Base-by-base conservation (phyloP, 1,140 invertebrate species). In the Harlomillsia oculata region DNA sequence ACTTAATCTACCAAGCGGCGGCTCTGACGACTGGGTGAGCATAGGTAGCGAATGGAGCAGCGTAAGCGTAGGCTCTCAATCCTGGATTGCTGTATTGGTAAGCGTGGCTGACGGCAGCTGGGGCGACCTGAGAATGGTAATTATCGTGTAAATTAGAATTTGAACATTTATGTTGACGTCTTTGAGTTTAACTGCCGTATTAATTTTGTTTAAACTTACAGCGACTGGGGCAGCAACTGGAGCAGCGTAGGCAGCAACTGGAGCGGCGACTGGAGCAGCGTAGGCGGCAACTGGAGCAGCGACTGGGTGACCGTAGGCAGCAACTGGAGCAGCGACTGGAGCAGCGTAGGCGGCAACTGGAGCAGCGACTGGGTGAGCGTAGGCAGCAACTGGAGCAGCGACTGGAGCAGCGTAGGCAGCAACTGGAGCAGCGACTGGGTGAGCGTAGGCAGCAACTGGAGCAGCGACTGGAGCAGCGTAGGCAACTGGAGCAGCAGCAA, bases 401-500 rank as follows among this genome's bases (percentile, higher is more conserved):
- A 37, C 49, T 29, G 48, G 54, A 25, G 64, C 64, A 53, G 57
- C 57, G 32, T 8, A 29, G 52, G 53, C 55, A 16, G 53, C 23
- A 21, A 56, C 61, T 56, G 60, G 49, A 51, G 57, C 58, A 46
- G 65, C 56, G 29, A 51, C 53, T 25, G 41, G 43, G 48, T 58
- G 39, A 28, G 55, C 46, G 46, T 56, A 51, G 25, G 53, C 64
- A 26, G 50, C 48, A 43, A 66, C 59, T 30, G 60, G 25, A 6
- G 43, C 25, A 16, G 20, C 43, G 14, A 16, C 43, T 28, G 43
- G 43, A 4, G 43, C 28, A 39, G 60, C 46, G 16, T 20, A 13
- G 26, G 13, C 28, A 36, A 32, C 53, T n/a, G 21, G 40, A 23
- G 53, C 20, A n/a, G 16, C 34, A 23, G 26, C 28, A 25, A 39